Percentiles rank a stretch among this genome's conserved stretches.
These are phyloP conservation scores for Narcine bancroftii DNA, from an alignment of 2,113 vertebrate species.

Conservation along the genomic window DNA sequence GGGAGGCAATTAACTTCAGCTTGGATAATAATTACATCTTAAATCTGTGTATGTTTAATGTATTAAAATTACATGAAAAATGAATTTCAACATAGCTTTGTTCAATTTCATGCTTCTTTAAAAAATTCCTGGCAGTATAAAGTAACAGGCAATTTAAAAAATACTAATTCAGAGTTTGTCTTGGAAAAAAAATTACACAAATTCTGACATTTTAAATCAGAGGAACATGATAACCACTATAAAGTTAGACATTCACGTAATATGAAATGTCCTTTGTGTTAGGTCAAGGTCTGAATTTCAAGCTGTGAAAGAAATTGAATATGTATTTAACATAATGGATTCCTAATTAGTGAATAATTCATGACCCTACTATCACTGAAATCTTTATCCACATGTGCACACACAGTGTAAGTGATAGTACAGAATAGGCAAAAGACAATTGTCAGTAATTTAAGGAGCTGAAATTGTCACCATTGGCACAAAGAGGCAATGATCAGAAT, in stretches of 20 bases:
- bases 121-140: background rate
- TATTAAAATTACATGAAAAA: background rate
- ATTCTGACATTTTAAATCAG: background rate
- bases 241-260: background rate
- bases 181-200: background rate
- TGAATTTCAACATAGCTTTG: background rate
- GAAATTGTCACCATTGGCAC: background rate
- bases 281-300: background rate
- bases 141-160: background rate
- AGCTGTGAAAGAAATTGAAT: slow-evolving; percentile 13
- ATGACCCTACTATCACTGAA: background rate
- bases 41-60: background rate
- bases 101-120: background rate
- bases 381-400: background rate
- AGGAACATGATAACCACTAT: background rate
- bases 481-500: background rate
- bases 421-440: background rate
- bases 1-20: slow-evolving; percentile 8
- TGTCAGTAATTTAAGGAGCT: background rate
- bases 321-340: slow-evolving; percentile 4
- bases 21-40: background rate
- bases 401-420: background rate
- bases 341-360: slow-evolving; percentile 28
- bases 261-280: background rate
- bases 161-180: background rate